Evolutionary conservation across 2,797 vertebrate species (phyloP).

Genomic region (Eupleurogrammus muticus): DNA sequence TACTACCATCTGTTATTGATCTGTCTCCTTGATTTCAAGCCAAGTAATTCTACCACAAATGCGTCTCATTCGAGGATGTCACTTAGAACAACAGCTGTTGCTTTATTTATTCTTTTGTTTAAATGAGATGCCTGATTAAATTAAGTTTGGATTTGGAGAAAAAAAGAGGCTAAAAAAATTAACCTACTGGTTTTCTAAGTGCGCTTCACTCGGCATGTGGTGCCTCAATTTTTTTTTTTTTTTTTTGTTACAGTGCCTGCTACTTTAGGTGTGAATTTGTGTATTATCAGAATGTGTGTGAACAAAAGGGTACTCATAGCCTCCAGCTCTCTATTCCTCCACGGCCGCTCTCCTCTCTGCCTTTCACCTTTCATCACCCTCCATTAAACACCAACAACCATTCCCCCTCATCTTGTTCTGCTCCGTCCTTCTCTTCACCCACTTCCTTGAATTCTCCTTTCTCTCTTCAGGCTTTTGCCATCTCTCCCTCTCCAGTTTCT

Average conservation of each 20-base stretch:
- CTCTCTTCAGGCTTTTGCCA: slow-evolving; percentile 40
- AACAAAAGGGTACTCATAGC: slow-evolving; percentile 69
- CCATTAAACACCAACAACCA: slow-evolving; percentile 72
- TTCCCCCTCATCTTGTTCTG: slow-evolving; percentile 28
- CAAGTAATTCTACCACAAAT: not conserved
- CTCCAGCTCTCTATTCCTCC: slow-evolving; percentile 54
- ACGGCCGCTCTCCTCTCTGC: slow-evolving; percentile 50
- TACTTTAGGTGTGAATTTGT: slow-evolving; percentile 53
- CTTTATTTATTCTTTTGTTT: slow-evolving; percentile 3
- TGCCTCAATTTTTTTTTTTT: not conserved
- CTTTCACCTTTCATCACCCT: slow-evolving; percentile 74
- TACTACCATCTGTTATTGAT: slow-evolving; percentile 30
- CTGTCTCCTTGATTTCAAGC: slow-evolving; percentile 27
- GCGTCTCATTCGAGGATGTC: not conserved
- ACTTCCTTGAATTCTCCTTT: slow-evolving; percentile 51
- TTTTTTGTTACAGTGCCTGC: slow-evolving; percentile 19
- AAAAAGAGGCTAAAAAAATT: slow-evolving; percentile 7
- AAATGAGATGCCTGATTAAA: slow-evolving; percentile 27
- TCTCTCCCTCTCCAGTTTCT: slow-evolving; percentile 57
- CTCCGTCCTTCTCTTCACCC: slow-evolving; percentile 49
- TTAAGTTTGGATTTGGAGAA: slow-evolving; percentile 8
- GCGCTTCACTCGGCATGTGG: slow-evolving; percentile 20
- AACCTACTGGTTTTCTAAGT: slow-evolving; percentile 26
- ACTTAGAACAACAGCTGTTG: slow-evolving; percentile 19
- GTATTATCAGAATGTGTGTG: slow-evolving; percentile 45